Percentiles rank a stretch among this genome's conserved stretches.
Conservation (phyloP, 2,113 vertebrate species). For the Sterrhoptilus dennistouni region DNA sequence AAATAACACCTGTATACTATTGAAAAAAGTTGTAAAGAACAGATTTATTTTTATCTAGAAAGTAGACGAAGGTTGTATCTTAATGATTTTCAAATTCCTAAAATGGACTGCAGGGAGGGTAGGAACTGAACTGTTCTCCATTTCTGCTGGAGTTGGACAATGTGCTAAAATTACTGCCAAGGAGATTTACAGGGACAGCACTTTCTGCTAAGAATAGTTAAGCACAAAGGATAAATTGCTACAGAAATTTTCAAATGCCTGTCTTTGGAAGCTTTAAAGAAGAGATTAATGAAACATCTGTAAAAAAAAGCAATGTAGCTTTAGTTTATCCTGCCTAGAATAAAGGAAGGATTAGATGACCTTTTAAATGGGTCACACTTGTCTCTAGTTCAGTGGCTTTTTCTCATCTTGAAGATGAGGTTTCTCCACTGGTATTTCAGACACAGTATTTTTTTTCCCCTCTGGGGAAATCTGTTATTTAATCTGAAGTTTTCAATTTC, state of each 20-base stretch:
- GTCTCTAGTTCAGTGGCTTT: not conserved
- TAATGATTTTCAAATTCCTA: not conserved
- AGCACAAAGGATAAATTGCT: not conserved
- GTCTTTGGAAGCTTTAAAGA: constrained; percentile 3
- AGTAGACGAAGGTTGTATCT: not conserved
- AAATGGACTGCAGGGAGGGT: not conserved
- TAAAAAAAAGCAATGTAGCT: constrained; percentile 52
- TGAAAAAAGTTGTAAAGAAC: not conserved
- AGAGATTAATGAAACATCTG: constrained; percentile 47
- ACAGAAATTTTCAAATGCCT: constrained; percentile 21
- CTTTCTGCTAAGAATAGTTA: constrained; percentile 29
- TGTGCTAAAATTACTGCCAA: not conserved
- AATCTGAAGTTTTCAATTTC: not conserved
- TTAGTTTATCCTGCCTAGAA: constrained; percentile 7
- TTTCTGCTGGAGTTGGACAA: not conserved
- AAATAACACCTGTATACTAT: not conserved
- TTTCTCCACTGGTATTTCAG: not conserved
- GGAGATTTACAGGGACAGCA: not conserved
- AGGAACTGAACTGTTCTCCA: not conserved
- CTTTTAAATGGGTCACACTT: constrained; percentile 42
- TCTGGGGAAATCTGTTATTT: not conserved
- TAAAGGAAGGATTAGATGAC: constrained; percentile 47
- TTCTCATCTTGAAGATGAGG: not conserved
- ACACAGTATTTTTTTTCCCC: not conserved
- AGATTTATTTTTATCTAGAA: not conserved